These are phyloP conservation scores for Nanorana parkeri DNA, from an alignment of 2,113 vertebrate species.

Conservation along the genomic window DNA sequence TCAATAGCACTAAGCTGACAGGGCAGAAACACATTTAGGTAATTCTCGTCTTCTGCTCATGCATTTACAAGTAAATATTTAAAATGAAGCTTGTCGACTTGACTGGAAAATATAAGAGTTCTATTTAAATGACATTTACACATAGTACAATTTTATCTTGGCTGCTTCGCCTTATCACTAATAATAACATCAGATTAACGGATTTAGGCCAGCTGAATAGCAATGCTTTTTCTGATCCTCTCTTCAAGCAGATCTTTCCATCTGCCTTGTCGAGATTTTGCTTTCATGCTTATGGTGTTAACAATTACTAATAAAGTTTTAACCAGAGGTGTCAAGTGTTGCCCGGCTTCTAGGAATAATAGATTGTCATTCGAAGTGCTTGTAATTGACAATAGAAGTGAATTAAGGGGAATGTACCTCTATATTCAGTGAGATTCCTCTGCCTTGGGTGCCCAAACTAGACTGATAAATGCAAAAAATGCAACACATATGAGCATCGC, in stretches of 20 bases:
- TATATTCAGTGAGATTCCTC: too few relatives aligned
- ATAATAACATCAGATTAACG: constrained; percentile 82
- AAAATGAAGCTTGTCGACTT: constrained; percentile 76
- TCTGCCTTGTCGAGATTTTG: constrained; percentile 71
- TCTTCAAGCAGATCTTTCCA: constrained; percentile 75
- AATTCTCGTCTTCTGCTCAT: constrained; percentile 59
- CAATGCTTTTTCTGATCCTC: constrained; percentile 73
- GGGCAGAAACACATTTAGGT: too few relatives aligned
- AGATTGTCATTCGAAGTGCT: background rate
- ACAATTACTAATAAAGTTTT: constrained; percentile 68
- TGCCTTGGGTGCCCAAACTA: too few relatives aligned
- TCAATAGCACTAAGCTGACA: constrained; percentile 21
- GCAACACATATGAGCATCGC: too few relatives aligned
- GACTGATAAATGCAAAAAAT: too few relatives aligned
- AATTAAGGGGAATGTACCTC: too few relatives aligned
- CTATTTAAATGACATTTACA: constrained; percentile 80
- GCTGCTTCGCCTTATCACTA: constrained; percentile 75
- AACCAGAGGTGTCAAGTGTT: background rate
- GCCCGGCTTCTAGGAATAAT: background rate
- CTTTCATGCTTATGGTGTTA: constrained; percentile 67
- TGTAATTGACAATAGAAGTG: too few relatives aligned
- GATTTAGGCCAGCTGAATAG: constrained; percentile 75
- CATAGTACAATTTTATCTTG: constrained; percentile 78
- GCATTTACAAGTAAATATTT: constrained; percentile 78
- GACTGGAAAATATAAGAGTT: constrained; percentile 74